phyloP scores from a whole-genome alignment of 2,113 vertebrate genomes.

The Donacobius atricapilla region DNA sequence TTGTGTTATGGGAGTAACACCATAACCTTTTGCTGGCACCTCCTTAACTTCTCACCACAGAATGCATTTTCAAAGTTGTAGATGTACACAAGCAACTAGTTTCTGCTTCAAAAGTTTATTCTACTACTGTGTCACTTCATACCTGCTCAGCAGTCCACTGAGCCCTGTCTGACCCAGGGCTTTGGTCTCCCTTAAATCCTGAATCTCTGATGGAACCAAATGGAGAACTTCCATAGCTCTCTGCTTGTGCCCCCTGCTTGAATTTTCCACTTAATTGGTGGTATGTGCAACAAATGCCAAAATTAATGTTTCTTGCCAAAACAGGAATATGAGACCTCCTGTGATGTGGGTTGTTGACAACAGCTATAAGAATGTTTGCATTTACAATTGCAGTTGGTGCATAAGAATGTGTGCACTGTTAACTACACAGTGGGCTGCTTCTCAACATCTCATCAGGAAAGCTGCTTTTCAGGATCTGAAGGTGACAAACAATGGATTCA shows the following conservation, averaged over 20 bases:
- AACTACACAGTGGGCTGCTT: background rate
- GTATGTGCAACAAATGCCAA: slow-evolving; percentile 10
- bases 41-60: background rate
- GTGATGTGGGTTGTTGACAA: background rate
- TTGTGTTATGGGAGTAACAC: background rate
- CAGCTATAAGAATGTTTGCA: slow-evolving; percentile 23
- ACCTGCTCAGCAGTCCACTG: slow-evolving; percentile 6
- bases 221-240: background rate
- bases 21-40: background rate
- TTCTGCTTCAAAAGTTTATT: background rate
- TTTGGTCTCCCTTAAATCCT: background rate
- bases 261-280: slow-evolving; percentile 9
- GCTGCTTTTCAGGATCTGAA: background rate
- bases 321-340: background rate
- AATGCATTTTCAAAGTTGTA: slow-evolving; percentile 16
- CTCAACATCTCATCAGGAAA: background rate
- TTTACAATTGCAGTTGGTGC: background rate
- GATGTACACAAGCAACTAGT: background rate
- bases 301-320: slow-evolving; percentile 20
- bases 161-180: background rate
- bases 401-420: background rate
- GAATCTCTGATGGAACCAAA: background rate
- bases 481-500: background rate
- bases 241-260: background rate
- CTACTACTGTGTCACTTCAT: background rate